Evolutionary conservation across 1,140 invertebrate species (phyloP), one percentile per base, ranked within the genome.

Genomic region (Pomacea maculata): DNA sequence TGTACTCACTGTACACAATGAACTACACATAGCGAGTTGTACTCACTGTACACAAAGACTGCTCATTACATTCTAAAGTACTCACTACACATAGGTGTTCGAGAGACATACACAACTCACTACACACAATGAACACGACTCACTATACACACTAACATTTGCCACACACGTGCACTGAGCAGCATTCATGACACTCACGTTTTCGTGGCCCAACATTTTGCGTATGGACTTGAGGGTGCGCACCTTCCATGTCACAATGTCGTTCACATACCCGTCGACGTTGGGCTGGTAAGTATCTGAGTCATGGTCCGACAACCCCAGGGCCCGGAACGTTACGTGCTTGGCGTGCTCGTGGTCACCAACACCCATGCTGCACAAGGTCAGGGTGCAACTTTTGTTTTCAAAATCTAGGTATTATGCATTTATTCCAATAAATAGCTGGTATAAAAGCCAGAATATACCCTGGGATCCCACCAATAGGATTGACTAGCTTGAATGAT

Each of bases 121-220:
- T 0, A 45, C 34, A 45, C 34, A 45, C 34, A 45, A 45, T 45
- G 34, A 45, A 45, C 6, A 45, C 34, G 3, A 2, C 34, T 45
- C 34, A 45, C 34, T 45, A 45, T 45, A 45, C 34, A 45, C 25
- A 25, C 25, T 25, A 25, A 25, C 25, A 25, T 25, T 25, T 25
- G 25, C 25, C 25, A 25, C 25, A 25, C 25, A 25, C 25, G 25
- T 25, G 25, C 25, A 25, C 25, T 25, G 25, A 25, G 25, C 25
- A 25, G 0, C 34, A 45, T 45, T 45, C 34, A 45, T 45, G 57
- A 61, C 57, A 80, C 78, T 57, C 29, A 80, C 78, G 29, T 80
- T 80, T 63, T 80, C 68, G 57, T 80, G 78, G 9, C 78, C 78
- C 14, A 80, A 54, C 67, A 80, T 72, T 64, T 64, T 80, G 29